Percentiles rank a stretch among this genome's conserved stretches.
Conservation (phyloP, 2,797 vertebrate genomes). For the Scyliorhinus canicula region DNA sequence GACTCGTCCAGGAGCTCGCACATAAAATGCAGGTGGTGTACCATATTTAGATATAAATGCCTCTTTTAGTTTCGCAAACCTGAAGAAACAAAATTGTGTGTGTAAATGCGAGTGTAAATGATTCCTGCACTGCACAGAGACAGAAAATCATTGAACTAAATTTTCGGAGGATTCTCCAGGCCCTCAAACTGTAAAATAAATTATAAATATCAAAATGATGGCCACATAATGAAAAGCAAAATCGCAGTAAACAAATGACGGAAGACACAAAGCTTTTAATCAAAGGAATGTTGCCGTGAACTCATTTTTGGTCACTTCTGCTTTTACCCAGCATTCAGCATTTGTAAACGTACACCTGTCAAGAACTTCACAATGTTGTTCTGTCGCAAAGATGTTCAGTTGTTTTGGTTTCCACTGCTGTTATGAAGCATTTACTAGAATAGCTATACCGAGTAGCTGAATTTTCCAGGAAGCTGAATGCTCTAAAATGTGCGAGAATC, state of each 20-base stretch:
- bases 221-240: background rate
- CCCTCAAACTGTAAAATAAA: background rate
- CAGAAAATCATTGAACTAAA: background rate
- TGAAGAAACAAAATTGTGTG: conserved; percentile 59
- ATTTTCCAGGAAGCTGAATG: background rate
- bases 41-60: conserved; percentile 77
- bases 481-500: background rate
- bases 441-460: background rate
- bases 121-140: background rate
- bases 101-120: background rate
- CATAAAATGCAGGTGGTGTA: conserved; percentile 77
- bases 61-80: conserved; percentile 77
- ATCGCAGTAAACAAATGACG: background rate
- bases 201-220: background rate
- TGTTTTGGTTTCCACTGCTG: background rate
- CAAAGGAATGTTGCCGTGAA: background rate
- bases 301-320: background rate
- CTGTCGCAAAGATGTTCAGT: background rate
- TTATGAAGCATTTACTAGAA: background rate
- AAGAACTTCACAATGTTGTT: background rate
- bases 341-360: background rate
- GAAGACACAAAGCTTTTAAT: background rate
- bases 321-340: background rate
- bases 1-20: conserved; percentile 86
- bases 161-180: background rate